Evolutionary conservation across 2,113 vertebrate genomes (phyloP).

Genomic region (Orycteropus afer): DNA sequence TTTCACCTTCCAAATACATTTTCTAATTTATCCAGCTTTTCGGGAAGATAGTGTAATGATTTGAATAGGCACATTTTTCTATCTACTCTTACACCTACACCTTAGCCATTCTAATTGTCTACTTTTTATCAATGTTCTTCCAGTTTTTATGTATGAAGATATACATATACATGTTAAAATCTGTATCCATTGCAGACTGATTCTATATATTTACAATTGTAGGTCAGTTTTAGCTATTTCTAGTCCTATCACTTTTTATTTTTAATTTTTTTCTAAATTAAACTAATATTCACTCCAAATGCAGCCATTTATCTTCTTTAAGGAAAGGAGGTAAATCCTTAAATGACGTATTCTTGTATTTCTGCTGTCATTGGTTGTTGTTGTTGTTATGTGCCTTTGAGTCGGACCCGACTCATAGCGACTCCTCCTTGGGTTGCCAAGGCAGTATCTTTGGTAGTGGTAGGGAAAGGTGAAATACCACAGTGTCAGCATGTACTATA

Average conservation of each 20-base stretch:
- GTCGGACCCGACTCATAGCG: too few species aligned
- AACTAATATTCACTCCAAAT: background rate
- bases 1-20: background rate
- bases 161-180: background rate
- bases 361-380: background rate
- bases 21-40: background rate
- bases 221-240: background rate
- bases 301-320: constrained; percentile 7
- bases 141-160: background rate
- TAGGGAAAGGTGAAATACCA: background rate
- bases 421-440: too few species aligned
- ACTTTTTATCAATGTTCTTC: background rate
- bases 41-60: background rate
- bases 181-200: background rate
- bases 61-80: background rate
- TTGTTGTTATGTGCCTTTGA: too few species aligned
- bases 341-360: background rate
- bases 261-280: background rate
- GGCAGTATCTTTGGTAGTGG: too few species aligned
- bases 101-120: background rate
- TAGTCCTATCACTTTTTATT: background rate
- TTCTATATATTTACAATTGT: background rate
- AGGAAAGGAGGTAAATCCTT: background rate
- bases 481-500: accelerated
- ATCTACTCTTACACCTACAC: background rate